phyloP scores from a whole-genome alignment of 2,797 vertebrate species.

The Fringilla coelebs region DNA sequence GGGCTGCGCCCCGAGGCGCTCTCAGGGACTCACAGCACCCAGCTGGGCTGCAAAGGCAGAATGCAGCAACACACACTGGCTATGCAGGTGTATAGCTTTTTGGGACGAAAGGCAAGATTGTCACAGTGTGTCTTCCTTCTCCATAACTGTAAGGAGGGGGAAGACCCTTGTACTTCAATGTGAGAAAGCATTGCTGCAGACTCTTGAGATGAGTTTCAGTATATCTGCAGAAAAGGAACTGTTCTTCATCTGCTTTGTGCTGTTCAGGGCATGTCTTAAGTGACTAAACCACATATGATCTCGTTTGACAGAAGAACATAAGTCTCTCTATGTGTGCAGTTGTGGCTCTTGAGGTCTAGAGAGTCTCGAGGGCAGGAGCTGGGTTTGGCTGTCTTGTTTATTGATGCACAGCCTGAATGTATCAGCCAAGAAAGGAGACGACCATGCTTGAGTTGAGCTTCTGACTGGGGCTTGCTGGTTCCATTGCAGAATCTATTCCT shows the following conservation, averaged over 20 bases:
- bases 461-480: neutral
- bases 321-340: rapidly evolving
- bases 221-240: neutral
- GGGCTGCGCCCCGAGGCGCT: neutral
- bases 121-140: neutral
- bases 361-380: rapidly evolving
- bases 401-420: neutral
- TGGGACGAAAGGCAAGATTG: neutral
- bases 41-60: neutral
- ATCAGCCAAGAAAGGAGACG: rapidly evolving
- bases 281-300: neutral
- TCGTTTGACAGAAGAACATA: rapidly evolving
- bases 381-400: neutral
- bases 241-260: neutral
- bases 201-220: neutral
- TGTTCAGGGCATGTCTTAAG: neutral
- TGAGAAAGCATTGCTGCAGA: neutral
- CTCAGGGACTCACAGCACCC: neutral
- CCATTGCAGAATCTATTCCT: neutral
- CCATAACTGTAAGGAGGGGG: neutral
- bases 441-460: neutral
- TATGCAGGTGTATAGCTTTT: neutral
- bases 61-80: neutral
- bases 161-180: neutral
- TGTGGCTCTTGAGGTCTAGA: neutral